Conservation (phyloP, 2,113 vertebrate species). For the Pavo muticus region DNA sequence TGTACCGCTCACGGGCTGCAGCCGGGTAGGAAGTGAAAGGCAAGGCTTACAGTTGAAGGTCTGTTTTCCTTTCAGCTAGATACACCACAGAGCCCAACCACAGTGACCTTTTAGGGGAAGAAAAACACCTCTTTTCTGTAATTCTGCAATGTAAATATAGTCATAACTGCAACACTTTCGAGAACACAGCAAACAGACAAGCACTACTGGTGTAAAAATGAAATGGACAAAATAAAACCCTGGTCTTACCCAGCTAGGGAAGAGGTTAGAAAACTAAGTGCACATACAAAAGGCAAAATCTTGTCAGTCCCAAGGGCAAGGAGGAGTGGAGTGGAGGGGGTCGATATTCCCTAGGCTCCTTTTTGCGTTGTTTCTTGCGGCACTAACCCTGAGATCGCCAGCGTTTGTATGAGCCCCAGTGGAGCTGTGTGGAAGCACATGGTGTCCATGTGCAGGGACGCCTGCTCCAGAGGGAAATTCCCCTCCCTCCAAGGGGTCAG, state of each 20-base stretch:
- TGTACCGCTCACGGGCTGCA: conserved; percentile 29
- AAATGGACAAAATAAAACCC: conserved; percentile 53
- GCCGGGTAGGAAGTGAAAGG: conserved; percentile 44
- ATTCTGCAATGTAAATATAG: conserved; percentile 73
- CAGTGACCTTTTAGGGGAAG: conserved; percentile 72
- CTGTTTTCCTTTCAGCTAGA: conserved; percentile 67
- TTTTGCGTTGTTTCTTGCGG: background rate
- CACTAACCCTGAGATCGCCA: background rate
- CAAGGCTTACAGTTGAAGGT: conserved; percentile 64
- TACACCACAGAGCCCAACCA: conserved; percentile 69
- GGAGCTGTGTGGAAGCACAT: background rate
- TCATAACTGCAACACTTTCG: conserved; percentile 67
- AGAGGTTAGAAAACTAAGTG: conserved; percentile 43
- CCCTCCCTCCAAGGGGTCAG: conserved; percentile 48
- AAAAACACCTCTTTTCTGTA: conserved; percentile 72
- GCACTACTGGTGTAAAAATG: conserved; percentile 50
- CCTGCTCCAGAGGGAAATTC: background rate
- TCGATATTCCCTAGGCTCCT: background rate
- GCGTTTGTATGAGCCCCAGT: background rate
- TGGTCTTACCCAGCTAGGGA: conserved; percentile 55
- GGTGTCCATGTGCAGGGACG: background rate
- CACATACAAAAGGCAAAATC: conserved; percentile 3
- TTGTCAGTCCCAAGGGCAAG: conserved; percentile 15
- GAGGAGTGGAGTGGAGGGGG: conserved; percentile 1
- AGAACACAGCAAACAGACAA: conserved; percentile 72